Conservation (phyloP, 92 coral and sea anemone genomes). For the Epizoanthus illoricatus region DNA sequence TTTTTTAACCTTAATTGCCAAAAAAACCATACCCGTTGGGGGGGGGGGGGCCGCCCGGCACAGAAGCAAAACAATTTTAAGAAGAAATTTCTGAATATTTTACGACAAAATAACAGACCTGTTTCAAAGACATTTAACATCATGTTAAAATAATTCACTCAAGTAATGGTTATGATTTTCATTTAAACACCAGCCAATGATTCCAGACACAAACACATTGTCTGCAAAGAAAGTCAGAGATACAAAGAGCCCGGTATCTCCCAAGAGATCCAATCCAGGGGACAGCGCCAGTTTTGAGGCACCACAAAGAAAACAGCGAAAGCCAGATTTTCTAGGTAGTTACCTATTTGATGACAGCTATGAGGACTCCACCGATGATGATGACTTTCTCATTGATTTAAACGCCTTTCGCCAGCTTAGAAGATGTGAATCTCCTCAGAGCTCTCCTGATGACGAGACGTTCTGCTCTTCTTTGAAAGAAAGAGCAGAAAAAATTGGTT, state of each 20-base stretch:
- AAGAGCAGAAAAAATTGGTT: conserved; percentile 38
- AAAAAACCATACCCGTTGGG: too few relatives aligned
- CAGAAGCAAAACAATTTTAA: too few relatives aligned
- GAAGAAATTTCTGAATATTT: too few relatives aligned
- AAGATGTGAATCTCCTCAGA: background rate
- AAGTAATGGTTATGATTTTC: background rate
- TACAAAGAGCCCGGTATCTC: background rate
- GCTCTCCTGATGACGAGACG: conserved; percentile 27
- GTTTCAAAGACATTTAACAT: too few relatives aligned
- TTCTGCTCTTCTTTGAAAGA: conserved; percentile 19
- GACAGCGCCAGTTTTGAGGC: background rate
- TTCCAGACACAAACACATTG: background rate
- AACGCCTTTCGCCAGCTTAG: background rate
- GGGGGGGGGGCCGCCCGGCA: too few relatives aligned
- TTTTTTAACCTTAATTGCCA: too few relatives aligned
- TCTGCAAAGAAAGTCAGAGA: background rate
- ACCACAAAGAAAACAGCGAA: conserved; percentile 1
- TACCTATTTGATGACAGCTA: conserved; percentile 15
- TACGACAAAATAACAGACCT: too few relatives aligned
- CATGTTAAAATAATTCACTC: too few relatives aligned
- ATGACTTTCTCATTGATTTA: conserved; percentile 3
- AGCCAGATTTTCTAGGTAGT: conserved; percentile 46
- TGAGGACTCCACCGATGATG: background rate
- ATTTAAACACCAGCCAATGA: background rate
- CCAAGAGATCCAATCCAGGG: conserved; percentile 7